Conservation (phyloP, 2,797 vertebrate species). For the Ibycter americanus region DNA sequence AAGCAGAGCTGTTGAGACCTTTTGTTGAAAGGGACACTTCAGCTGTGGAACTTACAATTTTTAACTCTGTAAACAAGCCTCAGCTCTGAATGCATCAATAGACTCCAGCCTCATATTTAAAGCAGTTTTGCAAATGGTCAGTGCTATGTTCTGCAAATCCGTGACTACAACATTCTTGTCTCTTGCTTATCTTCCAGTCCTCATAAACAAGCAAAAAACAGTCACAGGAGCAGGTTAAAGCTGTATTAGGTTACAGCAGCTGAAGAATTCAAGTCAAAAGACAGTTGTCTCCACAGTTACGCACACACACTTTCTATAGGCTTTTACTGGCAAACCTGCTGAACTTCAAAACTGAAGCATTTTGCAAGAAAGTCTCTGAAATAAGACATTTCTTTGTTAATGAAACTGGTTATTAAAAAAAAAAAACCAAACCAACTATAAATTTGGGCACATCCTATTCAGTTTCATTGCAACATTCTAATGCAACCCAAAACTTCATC, state of each 20-base stretch:
- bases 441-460: neutral
- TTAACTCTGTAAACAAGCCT: neutral
- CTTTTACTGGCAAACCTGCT: neutral
- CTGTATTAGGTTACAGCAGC: neutral
- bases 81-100: neutral
- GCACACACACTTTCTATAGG: too few relatives aligned
- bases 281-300: neutral
- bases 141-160: neutral
- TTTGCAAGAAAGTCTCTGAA: neutral
- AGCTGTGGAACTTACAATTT: neutral
- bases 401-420: neutral
- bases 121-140: neutral
- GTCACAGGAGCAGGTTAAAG: neutral
- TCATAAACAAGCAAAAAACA: neutral
- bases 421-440: neutral
- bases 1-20: neutral
- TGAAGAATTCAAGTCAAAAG: neutral
- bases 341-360: neutral
- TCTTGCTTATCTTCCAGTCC: neutral
- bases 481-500: neutral
- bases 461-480: neutral
- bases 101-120: neutral
- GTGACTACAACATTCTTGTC: neutral
- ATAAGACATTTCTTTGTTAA: neutral
- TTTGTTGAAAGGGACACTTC: neutral